Evolutionary conservation across 2,113 vertebrate genomes (phyloP).

Genomic region (Rhea pennata): DNA sequence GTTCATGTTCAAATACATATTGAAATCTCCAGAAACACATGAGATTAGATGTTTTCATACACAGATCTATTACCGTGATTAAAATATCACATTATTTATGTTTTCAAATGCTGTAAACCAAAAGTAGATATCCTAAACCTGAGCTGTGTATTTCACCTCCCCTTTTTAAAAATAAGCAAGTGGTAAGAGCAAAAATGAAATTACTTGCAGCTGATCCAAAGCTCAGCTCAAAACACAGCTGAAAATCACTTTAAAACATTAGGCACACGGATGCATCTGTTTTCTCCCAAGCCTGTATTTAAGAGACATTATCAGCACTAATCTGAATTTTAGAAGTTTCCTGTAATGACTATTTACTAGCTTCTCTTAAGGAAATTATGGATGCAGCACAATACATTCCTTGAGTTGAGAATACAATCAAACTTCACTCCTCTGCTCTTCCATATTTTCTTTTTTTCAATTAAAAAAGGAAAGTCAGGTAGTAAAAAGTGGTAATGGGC

Average conservation of each 20-base stretch:
- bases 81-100: not conserved
- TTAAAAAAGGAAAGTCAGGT: not conserved
- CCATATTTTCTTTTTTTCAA: no score
- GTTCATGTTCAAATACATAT: not conserved
- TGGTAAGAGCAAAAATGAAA: not conserved
- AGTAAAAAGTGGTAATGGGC: not conserved
- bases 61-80: not conserved
- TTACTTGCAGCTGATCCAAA: not conserved
- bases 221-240: not conserved
- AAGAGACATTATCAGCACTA: not conserved
- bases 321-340: not conserved
- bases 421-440: not conserved
- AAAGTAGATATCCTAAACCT: not conserved
- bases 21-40: not conserved
- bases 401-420: not conserved
- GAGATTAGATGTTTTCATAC: not conserved
- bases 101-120: not conserved
- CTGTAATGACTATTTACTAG: not conserved
- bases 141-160: not conserved
- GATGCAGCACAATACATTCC: not conserved
- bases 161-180: not conserved
- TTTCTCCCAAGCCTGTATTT: not conserved
- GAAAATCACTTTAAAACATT: not conserved
- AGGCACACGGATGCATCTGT: rapidly evolving
- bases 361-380: not conserved